phyloP scores from a whole-genome alignment of 2,113 vertebrate species.

The Cisticola juncidis region DNA sequence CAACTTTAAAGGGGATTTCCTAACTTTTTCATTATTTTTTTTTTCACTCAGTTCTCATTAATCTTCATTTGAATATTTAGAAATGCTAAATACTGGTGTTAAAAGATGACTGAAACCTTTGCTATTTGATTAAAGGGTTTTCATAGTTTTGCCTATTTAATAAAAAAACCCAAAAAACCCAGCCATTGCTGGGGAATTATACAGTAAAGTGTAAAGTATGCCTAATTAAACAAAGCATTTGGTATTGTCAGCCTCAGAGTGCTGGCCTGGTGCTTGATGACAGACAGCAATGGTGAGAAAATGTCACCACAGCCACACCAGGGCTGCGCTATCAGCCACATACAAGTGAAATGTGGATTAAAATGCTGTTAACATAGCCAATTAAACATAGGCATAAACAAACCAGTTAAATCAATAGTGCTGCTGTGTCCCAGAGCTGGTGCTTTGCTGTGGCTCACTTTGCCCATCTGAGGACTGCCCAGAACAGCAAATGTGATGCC shows the following conservation, averaged over 20 bases:
- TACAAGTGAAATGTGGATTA: constrained; percentile 67
- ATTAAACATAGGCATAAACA: constrained; percentile 76
- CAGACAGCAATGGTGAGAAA: constrained; percentile 44
- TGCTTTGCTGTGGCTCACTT: background rate
- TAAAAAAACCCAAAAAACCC: background rate
- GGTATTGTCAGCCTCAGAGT: background rate
- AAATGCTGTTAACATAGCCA: constrained; percentile 76
- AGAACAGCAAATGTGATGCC: background rate
- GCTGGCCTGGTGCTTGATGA: constrained; percentile 22
- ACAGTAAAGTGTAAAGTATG: constrained; percentile 2
- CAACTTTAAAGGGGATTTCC: background rate
- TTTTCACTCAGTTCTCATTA: background rate
- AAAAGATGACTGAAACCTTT: constrained; percentile 1
- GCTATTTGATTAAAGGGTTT: background rate
- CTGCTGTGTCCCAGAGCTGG: constrained; percentile 30
- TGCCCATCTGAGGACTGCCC: background rate
- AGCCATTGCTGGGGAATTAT: background rate
- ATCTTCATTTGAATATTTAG: constrained; percentile 2
- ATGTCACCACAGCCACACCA: constrained; percentile 50
- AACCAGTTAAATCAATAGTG: constrained; percentile 69
- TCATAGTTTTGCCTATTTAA: constrained; percentile 1
- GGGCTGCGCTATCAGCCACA: constrained; percentile 49
- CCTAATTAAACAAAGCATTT: constrained; percentile 38
- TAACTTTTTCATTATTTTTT: background rate
- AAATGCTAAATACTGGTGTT: background rate